phyloP scores from a whole-genome alignment of 2,113 vertebrate species.

The Microcebus griseorufus region DNA sequence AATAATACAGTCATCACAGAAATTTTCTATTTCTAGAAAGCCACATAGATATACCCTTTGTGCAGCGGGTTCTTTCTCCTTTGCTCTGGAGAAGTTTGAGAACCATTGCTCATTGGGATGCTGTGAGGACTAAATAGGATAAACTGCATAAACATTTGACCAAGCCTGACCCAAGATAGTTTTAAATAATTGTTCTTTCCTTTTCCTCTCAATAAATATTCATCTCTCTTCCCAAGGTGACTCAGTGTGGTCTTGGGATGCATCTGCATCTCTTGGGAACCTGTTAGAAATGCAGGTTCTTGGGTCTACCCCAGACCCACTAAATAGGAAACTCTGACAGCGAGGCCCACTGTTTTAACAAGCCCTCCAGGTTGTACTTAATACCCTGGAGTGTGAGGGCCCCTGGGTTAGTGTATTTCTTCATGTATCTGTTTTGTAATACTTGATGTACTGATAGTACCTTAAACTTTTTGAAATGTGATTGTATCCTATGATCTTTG shows the following conservation, averaged over 20 bases:
- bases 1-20: background rate
- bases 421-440: constrained; percentile 1
- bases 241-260: background rate
- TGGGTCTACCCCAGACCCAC: background rate
- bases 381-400: background rate
- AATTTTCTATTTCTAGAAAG: background rate
- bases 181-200: constrained; percentile 6
- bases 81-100: background rate
- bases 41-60: background rate
- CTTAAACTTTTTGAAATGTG: constrained; percentile 19
- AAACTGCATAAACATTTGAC: background rate
- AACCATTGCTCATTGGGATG: background rate
- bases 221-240: background rate
- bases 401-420: background rate
- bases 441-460: background rate
- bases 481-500: background rate
- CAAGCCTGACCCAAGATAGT: background rate
- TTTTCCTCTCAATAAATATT: background rate
- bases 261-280: background rate
- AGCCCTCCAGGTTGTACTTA: background rate
- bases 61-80: background rate
- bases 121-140: background rate
- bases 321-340: background rate
- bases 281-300: background rate
- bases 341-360: background rate